A percentile compares a stretch with the other conserved stretches of the same genome.
These are phyloP conservation scores for Eulemur macaco DNA, from an alignment of 2,113 vertebrate genomes.

Conservation along the genomic window DNA sequence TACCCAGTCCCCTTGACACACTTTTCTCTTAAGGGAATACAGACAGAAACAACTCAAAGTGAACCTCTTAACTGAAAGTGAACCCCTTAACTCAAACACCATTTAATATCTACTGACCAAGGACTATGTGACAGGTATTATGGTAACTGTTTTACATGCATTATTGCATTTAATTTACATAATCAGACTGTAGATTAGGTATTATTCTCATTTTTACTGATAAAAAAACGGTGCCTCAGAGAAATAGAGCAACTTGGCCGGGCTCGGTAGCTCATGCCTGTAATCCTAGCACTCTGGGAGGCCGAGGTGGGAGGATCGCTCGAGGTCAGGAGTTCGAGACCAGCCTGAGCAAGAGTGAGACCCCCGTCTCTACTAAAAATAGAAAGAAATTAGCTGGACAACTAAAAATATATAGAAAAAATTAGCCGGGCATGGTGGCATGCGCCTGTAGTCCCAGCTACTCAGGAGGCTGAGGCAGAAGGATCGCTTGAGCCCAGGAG, in stretches of 20 bases:
- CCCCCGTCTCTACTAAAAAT: too few relatives aligned
- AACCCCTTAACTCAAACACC: not conserved
- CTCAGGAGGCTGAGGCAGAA: too few relatives aligned
- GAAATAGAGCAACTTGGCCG: not conserved
- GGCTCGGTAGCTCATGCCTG: too few relatives aligned
- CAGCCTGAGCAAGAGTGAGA: too few relatives aligned
- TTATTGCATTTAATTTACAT: not conserved
- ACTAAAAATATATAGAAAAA: too few relatives aligned
- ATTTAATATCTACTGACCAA: not conserved
- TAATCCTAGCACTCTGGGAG: too few relatives aligned
- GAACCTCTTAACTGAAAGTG: not conserved
- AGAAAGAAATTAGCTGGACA: too few relatives aligned
- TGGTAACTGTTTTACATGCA: not conserved
- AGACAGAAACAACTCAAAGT: not conserved
- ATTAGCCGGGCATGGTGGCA: too few relatives aligned
- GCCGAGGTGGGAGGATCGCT: too few relatives aligned
- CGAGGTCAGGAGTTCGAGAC: too few relatives aligned
- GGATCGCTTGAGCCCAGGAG: too few relatives aligned
- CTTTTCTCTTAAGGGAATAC: not conserved
- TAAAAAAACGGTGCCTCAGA: not conserved
- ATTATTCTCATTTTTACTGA: constrained; percentile 35
- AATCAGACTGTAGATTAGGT: not conserved
- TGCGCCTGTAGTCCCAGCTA: too few relatives aligned
- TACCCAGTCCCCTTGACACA: not conserved
- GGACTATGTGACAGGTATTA: not conserved